These are phyloP conservation scores for Trachelus stipa DNA, from an alignment of 2,888 invertebrate genomes.

Conservation along the genomic window DNA sequence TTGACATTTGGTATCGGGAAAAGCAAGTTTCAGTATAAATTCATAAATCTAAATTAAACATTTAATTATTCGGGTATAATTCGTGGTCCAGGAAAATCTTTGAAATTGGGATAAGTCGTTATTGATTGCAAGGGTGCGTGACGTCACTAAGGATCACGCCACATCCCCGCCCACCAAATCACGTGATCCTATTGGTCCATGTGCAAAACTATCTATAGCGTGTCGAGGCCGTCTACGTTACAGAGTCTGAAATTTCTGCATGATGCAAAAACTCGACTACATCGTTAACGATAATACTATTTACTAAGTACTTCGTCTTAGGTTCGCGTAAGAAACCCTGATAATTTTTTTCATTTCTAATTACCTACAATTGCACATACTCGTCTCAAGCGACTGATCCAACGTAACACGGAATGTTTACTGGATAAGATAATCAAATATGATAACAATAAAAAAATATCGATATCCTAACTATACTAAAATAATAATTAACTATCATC, in stretches of 20 bases:
- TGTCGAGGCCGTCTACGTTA: constrained; percentile 35
- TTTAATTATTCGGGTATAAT: background rate
- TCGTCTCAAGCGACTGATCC: no score
- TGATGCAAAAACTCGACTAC: constrained; percentile 15
- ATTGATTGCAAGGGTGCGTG: constrained; percentile 32
- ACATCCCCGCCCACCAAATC: constrained; percentile 58
- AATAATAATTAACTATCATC: no score
- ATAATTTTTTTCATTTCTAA: background rate
- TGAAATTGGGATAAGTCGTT: background rate
- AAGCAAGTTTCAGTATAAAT: background rate
- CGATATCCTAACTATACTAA: no score
- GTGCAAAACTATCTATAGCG: constrained; percentile 28
- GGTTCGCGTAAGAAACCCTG: no score
- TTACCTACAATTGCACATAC: background rate
- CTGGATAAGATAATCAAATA: no score
- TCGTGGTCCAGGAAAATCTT: background rate
- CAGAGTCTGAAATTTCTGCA: constrained; percentile 27
- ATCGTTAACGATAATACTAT: no score
- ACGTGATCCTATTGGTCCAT: constrained; percentile 56
- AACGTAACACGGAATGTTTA: no score
- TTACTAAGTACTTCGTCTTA: no score
- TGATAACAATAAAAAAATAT: no score
- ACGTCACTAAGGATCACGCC: constrained; percentile 66
- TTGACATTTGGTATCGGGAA: background rate
- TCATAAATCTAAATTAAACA: background rate